Evolutionary conservation across 2,113 vertebrate species (phyloP), one percentile per base, ranked within the genome.

Genomic region (Bos javanicus): DNA sequence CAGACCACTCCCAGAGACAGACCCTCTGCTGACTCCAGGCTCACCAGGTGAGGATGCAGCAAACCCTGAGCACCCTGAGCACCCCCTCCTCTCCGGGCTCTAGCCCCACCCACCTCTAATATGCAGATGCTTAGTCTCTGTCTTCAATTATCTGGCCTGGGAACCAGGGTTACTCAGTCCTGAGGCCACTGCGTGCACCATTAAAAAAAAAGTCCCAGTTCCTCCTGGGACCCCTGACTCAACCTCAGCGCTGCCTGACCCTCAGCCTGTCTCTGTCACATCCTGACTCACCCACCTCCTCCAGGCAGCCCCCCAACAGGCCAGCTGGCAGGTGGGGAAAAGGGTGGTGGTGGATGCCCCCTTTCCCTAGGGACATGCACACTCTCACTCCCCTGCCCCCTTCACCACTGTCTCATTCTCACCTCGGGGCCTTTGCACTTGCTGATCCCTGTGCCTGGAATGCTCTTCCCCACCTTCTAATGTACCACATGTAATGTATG

Each of bases 241-340:
- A 87, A 46, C 33, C 26, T 11, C 19, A 54, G 39, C 23, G 26
- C 52, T 28, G 4, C 30, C 43, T 85, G 52, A 43, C 8, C 39
- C 60, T 67, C 16, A 46, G n/a, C 71, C 60, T 48, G 25, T 76
- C 82, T 64, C 62, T 57, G 21, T 71, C 84, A 94, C 84, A 80
- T 54, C 36, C 62, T 87, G 56, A 80, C 57, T 39, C 46, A 88
- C 76, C 91, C 48, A 76, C 59, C 19, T 92, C 48, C 25, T 93
- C 95, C 64, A 39, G 28, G 17, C 28, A 57, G 48, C 67, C 15
- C 23, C 62, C 43, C 30, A 74, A 74, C 21, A 87, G 62, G 59
- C 67, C 50, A 83, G n/a, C 80, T 25, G 39, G 62, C 25, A 83
- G 71, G 11, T 43, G 36, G n/a, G n/a, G 48, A 9, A 21, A 4